A percentile compares a stretch with the other conserved stretches of the same genome.
Evolutionary conservation across 1,140 invertebrate species (phyloP).

Genomic region (Papilio dardanus): DNA sequence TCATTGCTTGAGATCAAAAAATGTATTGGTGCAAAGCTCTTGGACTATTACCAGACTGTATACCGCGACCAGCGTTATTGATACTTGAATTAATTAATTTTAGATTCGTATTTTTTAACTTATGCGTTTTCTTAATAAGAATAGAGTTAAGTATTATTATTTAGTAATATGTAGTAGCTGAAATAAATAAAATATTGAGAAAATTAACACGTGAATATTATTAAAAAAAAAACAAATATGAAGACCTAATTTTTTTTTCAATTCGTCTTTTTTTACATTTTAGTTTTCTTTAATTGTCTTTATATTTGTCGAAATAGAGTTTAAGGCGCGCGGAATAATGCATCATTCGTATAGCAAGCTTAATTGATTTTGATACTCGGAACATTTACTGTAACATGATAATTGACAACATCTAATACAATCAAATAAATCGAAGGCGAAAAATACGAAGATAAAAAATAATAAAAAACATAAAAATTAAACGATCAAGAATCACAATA

Average conservation of each 20-base stretch:
- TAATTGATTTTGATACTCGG: conserved; percentile 29
- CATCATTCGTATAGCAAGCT: background rate
- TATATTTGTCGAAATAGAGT: background rate
- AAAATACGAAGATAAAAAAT: conserved; percentile 44
- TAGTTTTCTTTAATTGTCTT: background rate
- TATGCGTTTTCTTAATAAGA: background rate
- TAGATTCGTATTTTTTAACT: background rate
- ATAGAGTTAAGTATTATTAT: background rate
- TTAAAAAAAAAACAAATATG: too few species aligned
- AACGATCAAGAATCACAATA: conserved; percentile 58
- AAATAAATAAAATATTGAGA: background rate
- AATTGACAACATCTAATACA: conserved; percentile 42
- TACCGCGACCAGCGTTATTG: conserved; percentile 38
- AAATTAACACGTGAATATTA: background rate
- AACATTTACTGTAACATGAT: conserved; percentile 24
- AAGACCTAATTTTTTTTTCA: too few species aligned
- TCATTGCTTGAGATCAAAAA: conserved; percentile 57
- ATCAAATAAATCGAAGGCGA: conserved; percentile 38
- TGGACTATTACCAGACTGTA: conserved; percentile 44
- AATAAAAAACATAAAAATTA: conserved; percentile 42
- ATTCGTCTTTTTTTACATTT: too few species aligned
- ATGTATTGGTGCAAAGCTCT: conserved; percentile 59
- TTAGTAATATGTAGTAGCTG: background rate
- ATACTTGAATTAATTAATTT: conserved; percentile 6
- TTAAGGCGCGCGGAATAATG: background rate